Conservation (phyloP, 2,888 invertebrate genomes). For the Cataglyphis altisquamis region DNA sequence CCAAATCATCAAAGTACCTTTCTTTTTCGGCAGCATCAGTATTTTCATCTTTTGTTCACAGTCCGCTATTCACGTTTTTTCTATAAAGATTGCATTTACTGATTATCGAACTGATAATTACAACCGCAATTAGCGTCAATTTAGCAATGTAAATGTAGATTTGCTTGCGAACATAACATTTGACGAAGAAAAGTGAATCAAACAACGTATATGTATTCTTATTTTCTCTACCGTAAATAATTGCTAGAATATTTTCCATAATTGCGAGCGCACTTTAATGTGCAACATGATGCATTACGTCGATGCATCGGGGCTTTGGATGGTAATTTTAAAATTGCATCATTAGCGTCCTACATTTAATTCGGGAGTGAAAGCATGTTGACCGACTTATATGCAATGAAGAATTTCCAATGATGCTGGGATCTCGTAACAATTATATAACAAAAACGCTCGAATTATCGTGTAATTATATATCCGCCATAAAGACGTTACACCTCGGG, state of each 20-base stretch:
- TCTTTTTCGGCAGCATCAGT: not conserved
- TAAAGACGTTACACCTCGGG: not conserved
- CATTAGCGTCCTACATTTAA: conserved; percentile 44
- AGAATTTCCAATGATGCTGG: conserved; percentile 26
- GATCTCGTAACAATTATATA: conserved; percentile 37
- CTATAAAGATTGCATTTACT: not conserved
- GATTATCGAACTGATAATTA: not conserved
- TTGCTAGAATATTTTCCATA: not conserved
- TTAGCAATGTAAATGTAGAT: not conserved
- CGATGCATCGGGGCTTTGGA: not conserved
- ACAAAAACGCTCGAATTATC: conserved; percentile 10
- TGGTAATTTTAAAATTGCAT: conserved; percentile 37
- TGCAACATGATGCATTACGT: not conserved
- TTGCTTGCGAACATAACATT: not conserved
- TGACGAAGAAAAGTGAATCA: not conserved
- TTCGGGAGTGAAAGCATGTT: conserved; percentile 47
- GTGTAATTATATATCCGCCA: not conserved
- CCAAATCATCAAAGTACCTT: not conserved
- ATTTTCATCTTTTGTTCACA: not conserved
- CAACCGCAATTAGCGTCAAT: not conserved
- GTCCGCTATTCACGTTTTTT: not conserved
- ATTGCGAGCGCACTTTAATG: not conserved
- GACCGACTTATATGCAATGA: conserved; percentile 35
- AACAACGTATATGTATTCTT: not conserved
- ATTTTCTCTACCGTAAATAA: not conserved